Evolutionary conservation across 2,113 vertebrate species (phyloP), one percentile per base, ranked within the genome.

Genomic region (Choloepus hoffmanni): DNA sequence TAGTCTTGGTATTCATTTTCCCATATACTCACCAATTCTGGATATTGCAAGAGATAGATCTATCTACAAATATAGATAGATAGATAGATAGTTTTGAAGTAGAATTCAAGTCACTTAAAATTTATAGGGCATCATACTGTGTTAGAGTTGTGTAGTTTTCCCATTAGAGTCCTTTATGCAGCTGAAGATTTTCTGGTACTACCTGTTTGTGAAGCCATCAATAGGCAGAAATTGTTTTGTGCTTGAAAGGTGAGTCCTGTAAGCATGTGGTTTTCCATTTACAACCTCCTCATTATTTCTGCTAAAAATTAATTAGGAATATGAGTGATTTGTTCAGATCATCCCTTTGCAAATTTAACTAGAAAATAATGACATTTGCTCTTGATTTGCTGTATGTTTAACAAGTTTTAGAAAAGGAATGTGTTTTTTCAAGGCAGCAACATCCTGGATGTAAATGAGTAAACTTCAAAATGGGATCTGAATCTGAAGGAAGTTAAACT

Each of bases 251-350:
- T 63, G 67, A 45, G 48, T 85, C 45, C 82, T 95, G 45, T 68
- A 53, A 1, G 0, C 1, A 50, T 76, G 13, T 77, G 76, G 67
- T 92, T 95, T 89, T 78, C 63, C 67, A 3, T 97, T 92, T 96
- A 93, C 70, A 91, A 30, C 21, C 43, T 68, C 30, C 94, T 95
- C 50, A n/a, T 96, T 97, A 96, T 65, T 89, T 96, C 94, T 19
- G 30, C 93, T 93, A 96, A 88, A 90, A 94, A 92, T 98, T 98
- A 97, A 98, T 98, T 90, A 94, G 70, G 85, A 94, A 43, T 82
- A 58, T 68, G 94, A 96, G 94, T 93, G 78, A 90, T 89, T 96
- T 78, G 0, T 96, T 94, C 96, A 95, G 94, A 96, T 96, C 72
- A 43, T 21, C 96, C 97, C 97, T 85, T 97, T 97, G 90, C 95